phyloP scores from a whole-genome alignment of 2,797 vertebrate species.

The Gymnothorax javanicus region DNA sequence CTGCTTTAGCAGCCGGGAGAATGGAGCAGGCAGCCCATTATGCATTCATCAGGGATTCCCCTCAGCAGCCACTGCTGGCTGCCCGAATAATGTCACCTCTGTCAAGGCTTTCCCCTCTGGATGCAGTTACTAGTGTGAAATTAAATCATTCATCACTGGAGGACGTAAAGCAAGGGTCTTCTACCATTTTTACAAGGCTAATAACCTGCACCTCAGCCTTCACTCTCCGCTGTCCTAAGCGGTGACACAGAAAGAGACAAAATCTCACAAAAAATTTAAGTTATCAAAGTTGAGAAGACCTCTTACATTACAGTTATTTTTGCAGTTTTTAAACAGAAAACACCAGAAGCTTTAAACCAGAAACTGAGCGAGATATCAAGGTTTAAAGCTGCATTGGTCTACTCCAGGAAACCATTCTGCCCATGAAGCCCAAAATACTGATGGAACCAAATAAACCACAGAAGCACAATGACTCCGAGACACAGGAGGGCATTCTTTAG shows the following conservation, averaged over 20 bases:
- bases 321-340: not conserved
- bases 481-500: slow-evolving; percentile 55
- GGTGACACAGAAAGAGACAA: slow-evolving; percentile 15
- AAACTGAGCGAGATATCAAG: slow-evolving; percentile 32
- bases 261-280: not conserved
- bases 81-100: slow-evolving; percentile 70
- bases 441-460: slow-evolving; percentile 40
- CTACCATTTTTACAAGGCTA: slow-evolving; percentile 36
- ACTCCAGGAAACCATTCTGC: slow-evolving; percentile 38
- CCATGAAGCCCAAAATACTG: slow-evolving; percentile 1
- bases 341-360: slow-evolving; percentile 2
- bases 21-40: slow-evolving; percentile 69
- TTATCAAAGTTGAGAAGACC: not conserved
- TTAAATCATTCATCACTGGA: slow-evolving; percentile 61
- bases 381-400: slow-evolving; percentile 43
- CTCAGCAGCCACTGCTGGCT: slow-evolving; percentile 65
- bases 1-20: slow-evolving; percentile 76
- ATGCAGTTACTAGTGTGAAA: slow-evolving; percentile 57
- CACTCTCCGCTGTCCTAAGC: not conserved
- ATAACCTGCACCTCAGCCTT: slow-evolving; percentile 48
- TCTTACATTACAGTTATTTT: not conserved
- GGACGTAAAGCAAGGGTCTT: slow-evolving; percentile 39
- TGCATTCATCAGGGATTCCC: slow-evolving; percentile 63
- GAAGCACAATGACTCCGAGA: slow-evolving; percentile 48
- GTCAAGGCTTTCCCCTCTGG: slow-evolving; percentile 50